phyloP scores from a whole-genome alignment of 2,888 invertebrate genomes.

The Panzeria rudis region DNA sequence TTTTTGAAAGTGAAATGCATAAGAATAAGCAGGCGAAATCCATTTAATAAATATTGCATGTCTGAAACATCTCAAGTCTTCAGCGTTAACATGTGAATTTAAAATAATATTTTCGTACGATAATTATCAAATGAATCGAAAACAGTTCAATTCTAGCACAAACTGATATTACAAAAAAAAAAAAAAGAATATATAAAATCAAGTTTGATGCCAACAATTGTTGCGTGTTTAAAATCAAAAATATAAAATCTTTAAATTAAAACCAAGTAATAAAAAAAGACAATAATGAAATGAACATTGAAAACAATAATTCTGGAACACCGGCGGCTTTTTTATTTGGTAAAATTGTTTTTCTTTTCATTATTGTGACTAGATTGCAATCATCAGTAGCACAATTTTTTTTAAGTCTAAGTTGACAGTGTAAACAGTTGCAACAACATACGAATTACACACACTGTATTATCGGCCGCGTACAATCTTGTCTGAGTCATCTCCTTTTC shows the following conservation, averaged over 20 bases:
- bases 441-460: conserved; percentile 52
- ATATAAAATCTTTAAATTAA: conserved; percentile 51
- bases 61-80: conserved; percentile 26
- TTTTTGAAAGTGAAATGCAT: background rate
- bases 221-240: conserved; percentile 65
- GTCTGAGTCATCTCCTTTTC: conserved; percentile 40
- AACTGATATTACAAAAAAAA: background rate
- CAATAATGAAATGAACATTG: conserved; percentile 23
- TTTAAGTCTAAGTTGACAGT: conserved; percentile 52
- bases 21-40: background rate
- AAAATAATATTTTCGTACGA: conserved; percentile 58
- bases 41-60: conserved; percentile 47
- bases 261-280: background rate
- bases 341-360: conserved; percentile 24
- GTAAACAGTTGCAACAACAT: conserved; percentile 63
- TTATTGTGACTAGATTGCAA: conserved; percentile 52
- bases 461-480: conserved; percentile 64
- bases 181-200: background rate
- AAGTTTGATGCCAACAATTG: conserved; percentile 33
- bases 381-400: conserved; percentile 47
- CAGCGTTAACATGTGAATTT: conserved; percentile 50
- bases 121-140: conserved; percentile 49
- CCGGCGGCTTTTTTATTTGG: conserved; percentile 47
- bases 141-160: conserved; percentile 52
- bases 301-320: conserved; percentile 17